These are phyloP conservation scores for Masticophis lateralis DNA, from an alignment of 2,797 vertebrate species.

Conservation along the genomic window DNA sequence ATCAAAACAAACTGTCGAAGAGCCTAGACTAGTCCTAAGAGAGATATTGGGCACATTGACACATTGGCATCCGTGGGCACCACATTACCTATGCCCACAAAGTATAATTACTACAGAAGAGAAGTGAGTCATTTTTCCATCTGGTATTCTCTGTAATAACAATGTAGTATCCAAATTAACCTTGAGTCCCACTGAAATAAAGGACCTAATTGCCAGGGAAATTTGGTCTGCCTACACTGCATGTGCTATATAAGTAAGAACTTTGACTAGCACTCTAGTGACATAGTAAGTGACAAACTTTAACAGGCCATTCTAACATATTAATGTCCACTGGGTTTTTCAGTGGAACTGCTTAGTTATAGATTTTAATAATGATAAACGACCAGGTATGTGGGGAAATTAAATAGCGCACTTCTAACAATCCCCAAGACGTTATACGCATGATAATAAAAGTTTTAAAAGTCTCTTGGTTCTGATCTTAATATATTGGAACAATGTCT, in stretches of 20 bases:
- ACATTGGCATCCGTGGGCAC: neutral
- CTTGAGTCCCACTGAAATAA: neutral
- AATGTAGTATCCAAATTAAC: slow-evolving; percentile 21
- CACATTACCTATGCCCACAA: neutral
- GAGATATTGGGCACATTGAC: neutral
- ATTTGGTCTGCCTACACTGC: neutral
- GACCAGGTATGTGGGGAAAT: slow-evolving; percentile 54
- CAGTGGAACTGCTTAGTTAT: slow-evolving; percentile 57
- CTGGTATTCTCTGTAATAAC: slow-evolving; percentile 6
- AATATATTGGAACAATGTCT: slow-evolving; percentile 33
- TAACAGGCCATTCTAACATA: slow-evolving; percentile 25
- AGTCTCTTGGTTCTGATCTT: slow-evolving; percentile 28
- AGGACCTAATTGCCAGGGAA: slow-evolving; percentile 3
- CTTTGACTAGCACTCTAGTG: slow-evolving; percentile 4
- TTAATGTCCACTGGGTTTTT: slow-evolving; percentile 36
- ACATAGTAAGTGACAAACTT: slow-evolving; percentile 32
- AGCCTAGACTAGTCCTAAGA: neutral
- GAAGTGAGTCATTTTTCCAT: neutral
- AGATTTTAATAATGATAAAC: slow-evolving; percentile 56
- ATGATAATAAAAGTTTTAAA: slow-evolving; percentile 56
- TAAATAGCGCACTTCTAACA: slow-evolving; percentile 46
- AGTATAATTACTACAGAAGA: neutral
- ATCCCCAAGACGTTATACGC: slow-evolving; percentile 54
- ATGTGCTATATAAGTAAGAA: slow-evolving; percentile 17
- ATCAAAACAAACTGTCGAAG: neutral